These are phyloP conservation scores for Pangasius larnaudii DNA, from an alignment of 2,797 vertebrate species.

Conservation along the genomic window DNA sequence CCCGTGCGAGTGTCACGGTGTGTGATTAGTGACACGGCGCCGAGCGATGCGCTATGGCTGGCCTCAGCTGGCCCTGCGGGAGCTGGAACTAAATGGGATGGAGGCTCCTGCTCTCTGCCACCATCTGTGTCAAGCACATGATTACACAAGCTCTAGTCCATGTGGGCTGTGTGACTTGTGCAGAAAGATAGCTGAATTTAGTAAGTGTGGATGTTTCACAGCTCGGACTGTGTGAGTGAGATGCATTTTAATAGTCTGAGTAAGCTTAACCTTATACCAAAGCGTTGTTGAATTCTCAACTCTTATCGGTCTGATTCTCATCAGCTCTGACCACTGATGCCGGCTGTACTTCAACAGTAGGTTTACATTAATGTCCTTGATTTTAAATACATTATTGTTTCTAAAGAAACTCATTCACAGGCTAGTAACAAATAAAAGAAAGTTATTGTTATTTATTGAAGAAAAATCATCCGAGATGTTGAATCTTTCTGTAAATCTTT, in stretches of 20 bases:
- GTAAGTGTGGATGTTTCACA: too few species aligned
- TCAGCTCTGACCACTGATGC: not conserved
- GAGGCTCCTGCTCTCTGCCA: constrained; percentile 21
- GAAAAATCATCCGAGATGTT: not conserved
- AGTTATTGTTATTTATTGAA: not conserved
- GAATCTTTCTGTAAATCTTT: not conserved
- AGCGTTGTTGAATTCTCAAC: not conserved
- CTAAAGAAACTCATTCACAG: not conserved
- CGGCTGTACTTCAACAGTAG: not conserved
- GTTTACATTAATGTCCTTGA: not conserved
- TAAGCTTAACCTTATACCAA: constrained; percentile 10
- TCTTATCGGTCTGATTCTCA: not conserved
- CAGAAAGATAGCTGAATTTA: not conserved
- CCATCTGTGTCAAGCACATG: constrained; percentile 32
- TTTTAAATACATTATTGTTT: not conserved
- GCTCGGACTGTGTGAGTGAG: not conserved
- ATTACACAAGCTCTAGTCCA: constrained; percentile 24
- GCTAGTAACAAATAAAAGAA: not conserved
- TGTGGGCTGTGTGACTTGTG: not conserved
- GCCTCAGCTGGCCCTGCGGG: constrained; percentile 42
- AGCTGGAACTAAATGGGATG: constrained; percentile 35
- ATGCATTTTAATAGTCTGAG: not conserved
- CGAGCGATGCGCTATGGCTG: constrained; percentile 44
- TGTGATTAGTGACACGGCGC: constrained; percentile 40
- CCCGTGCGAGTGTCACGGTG: constrained; percentile 29